Percentiles rank a stretch among this genome's conserved stretches.
Conservation (phyloP, 2,797 vertebrate genomes). For the Siniperca undulata region DNA sequence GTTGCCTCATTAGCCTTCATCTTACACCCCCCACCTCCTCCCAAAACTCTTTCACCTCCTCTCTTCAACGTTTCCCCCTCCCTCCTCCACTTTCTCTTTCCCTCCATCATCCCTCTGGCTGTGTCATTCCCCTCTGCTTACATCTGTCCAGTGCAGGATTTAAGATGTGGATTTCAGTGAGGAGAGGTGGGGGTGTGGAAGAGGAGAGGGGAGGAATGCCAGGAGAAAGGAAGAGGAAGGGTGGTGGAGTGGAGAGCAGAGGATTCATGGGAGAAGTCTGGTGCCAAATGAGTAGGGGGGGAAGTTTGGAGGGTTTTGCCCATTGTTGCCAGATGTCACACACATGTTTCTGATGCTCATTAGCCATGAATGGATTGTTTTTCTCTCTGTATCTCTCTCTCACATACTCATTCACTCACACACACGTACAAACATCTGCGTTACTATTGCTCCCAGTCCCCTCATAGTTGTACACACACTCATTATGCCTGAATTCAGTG, state of each 20-base stretch:
- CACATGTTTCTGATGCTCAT: constrained; percentile 51
- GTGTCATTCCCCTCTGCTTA: not conserved
- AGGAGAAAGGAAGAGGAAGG: constrained; percentile 28
- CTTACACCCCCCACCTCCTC: not conserved
- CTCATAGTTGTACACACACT: not conserved
- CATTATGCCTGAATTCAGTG: not conserved
- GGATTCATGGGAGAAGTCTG: constrained; percentile 26
- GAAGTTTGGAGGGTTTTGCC: constrained; percentile 30
- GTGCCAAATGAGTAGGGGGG: constrained; percentile 40
- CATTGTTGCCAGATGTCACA: constrained; percentile 54
- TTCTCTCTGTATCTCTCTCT: not conserved
- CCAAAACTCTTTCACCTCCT: not conserved
- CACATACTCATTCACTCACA: not conserved
- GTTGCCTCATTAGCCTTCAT: constrained; percentile 54
- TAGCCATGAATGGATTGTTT: constrained; percentile 12
- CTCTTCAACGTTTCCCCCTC: not conserved
- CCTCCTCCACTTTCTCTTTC: not conserved
- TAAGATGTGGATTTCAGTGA: constrained; percentile 35
- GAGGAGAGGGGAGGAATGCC: not conserved
- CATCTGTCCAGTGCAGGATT: constrained; percentile 30
- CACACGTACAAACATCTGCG: constrained; percentile 26
- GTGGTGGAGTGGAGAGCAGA: constrained; percentile 21
- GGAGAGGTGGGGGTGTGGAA: not conserved
- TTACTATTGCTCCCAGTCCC: not conserved
- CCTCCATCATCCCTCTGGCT: constrained; percentile 15